Conservation (phyloP, 1,140 invertebrate species). For the Portunus trituberculatus region DNA sequence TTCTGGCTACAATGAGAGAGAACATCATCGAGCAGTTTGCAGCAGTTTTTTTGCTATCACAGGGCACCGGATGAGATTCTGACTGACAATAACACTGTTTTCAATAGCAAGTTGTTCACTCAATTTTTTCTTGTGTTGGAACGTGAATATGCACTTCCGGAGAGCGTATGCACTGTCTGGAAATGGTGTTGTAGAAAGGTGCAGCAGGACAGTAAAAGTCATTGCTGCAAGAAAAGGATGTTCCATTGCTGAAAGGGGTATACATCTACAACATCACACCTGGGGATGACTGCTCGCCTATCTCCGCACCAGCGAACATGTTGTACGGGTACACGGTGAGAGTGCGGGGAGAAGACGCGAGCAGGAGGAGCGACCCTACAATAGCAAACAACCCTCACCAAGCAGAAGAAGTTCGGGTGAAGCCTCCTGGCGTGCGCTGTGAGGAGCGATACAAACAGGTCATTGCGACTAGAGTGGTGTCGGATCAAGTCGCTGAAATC, state of each 20-base stretch:
- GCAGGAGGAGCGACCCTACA: no score
- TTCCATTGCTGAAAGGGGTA: neutral
- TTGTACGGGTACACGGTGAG: neutral
- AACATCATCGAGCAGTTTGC: no score
- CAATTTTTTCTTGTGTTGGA: neutral
- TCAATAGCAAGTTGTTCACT: neutral
- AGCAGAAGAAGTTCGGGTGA: slow-evolving; percentile 14
- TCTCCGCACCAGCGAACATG: slow-evolving; percentile 23
- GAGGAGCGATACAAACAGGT: neutral
- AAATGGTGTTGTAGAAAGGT: no score
- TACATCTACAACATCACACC: slow-evolving; percentile 10
- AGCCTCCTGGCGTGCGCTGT: neutral
- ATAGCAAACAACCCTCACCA: neutral
- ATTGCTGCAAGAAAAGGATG: neutral
- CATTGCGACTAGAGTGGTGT: neutral
- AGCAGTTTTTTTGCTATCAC: slow-evolving; percentile 34
- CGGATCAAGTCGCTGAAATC: neutral
- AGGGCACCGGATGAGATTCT: neutral
- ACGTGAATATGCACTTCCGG: no score
- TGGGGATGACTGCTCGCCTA: no score
- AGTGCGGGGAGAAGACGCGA: neutral
- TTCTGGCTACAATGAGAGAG: neutral
- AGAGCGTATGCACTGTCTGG: slow-evolving; percentile 1
- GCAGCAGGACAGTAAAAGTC: neutral
- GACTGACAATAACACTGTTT: neutral